Base-by-base conservation (phyloP, 1,140 invertebrate genomes). In the Drosophila ogumai region DNA sequence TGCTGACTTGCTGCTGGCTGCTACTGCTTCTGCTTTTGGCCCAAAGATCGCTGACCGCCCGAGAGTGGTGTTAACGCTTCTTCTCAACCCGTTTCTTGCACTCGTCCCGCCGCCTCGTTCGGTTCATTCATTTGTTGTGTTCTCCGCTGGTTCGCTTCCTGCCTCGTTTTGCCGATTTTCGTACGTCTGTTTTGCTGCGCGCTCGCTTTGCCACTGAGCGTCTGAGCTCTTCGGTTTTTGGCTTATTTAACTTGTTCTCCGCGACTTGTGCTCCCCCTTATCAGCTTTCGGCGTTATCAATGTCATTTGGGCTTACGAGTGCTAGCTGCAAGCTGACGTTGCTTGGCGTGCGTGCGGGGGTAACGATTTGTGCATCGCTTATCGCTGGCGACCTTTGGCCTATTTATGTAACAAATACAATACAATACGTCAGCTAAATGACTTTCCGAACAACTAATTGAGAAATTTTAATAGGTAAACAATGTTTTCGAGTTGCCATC, bases 81-180 rank as follows among this genome's bases (percentile, higher is more conserved):
- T 86, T 81, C 68, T 75, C 81, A 90, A 90, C 85, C 79, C 64
- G 85, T 88, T 88, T 90, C 85, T 60, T 73, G 85, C 85, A 81
- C 85, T 90, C 73, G 40, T 66, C 25, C 17, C 32, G 31, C 50
- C 50, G 50, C 32, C 50, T 12, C 50, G 50, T 22, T 54, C 31
- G 32, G 17, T 54, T 77, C 71, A 82, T 86, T 86, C 82, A 86
- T 79, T 75, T 68, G 86, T 76, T 66, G 43, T 47, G 46, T 63
- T 63, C 31, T 73, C 52, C 52, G 50, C 32, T 10, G 32, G 19
- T 64, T 59, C 17, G 43, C 74, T 54, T 77, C 54, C 57, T 75
- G 28, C 47, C 56, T 47, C 68, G 57, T 68, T 65, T 75, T 47
- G 46, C 69, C 69, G 52, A 38, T 71, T 81, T 69, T 61, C 57